These are phyloP conservation scores for Turdus rufiventris DNA, from an alignment of 2,113 vertebrate species.

Conservation along the genomic window DNA sequence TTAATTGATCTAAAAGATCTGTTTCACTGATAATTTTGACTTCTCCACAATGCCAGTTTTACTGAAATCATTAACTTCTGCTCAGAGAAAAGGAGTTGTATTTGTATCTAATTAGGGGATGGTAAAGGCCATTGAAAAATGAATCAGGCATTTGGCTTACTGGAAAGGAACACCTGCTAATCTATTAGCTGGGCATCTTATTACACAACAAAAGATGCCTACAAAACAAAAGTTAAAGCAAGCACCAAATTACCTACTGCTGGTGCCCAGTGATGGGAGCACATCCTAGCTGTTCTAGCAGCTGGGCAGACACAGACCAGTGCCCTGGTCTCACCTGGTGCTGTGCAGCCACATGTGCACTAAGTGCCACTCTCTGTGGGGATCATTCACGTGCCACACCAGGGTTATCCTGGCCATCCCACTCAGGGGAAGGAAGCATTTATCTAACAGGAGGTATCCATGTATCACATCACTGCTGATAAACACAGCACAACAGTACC, in stretches of 20 bases:
- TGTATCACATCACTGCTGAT: background rate
- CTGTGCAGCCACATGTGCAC: background rate
- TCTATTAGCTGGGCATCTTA: background rate
- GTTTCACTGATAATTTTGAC: background rate
- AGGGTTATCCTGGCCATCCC: background rate
- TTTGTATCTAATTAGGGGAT: background rate
- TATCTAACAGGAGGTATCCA: background rate
- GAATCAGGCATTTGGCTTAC: background rate
- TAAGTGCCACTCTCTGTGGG: background rate
- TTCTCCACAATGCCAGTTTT: background rate
- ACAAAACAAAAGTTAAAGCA: background rate
- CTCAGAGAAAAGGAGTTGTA: background rate
- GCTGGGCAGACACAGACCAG: background rate
- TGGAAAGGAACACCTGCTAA: background rate
- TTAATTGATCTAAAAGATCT: background rate
- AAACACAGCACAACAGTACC: background rate
- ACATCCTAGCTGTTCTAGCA: background rate
- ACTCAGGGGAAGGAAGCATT: background rate
- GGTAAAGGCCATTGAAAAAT: background rate
- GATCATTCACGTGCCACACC: background rate
- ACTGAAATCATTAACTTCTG: background rate
- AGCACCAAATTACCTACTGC: background rate
- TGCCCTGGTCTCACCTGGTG: background rate
- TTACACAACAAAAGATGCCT: background rate
- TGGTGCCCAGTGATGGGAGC: background rate